Evolutionary conservation across 35 echinoderm and acorn worm genomes (phyloP).

Genomic region (Heliocidaris tuberculata): DNA sequence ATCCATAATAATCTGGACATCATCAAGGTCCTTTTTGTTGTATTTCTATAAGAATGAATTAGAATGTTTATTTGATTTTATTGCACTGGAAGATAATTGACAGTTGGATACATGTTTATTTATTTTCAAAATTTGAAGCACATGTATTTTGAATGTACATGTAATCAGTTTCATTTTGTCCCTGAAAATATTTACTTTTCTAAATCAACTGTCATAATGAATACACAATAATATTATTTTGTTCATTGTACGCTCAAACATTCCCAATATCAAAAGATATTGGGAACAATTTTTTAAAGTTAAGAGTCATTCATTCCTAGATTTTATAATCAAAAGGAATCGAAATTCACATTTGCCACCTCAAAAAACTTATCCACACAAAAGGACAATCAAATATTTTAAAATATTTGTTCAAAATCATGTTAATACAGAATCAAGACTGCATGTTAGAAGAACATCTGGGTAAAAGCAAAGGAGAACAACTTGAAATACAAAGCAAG

Average conservation of each 20-base stretch:
- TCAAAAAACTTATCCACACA: not conserved
- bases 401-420: not conserved
- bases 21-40: conserved; percentile 68
- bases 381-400: not conserved
- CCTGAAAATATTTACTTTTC: too few species aligned
- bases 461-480: not conserved
- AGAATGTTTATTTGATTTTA: not conserved
- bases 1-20: conserved; percentile 66
- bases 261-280: not conserved
- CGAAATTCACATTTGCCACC: not conserved
- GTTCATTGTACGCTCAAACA: too few species aligned
- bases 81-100: not conserved
- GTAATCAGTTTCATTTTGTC: not conserved
- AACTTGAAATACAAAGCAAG: not conserved
- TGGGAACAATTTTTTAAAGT: too few species aligned
- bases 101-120: not conserved
- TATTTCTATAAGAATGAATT: conserved; percentile 51
- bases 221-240: too few species aligned
- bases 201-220: too few species aligned
- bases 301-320: not conserved
- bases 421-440: not conserved
- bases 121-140: not conserved
- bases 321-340: not conserved
- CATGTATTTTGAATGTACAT: not conserved
- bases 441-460: not conserved